Evolutionary conservation across 2,888 invertebrate genomes (phyloP).

Genomic region (Leptopilina myrica): DNA sequence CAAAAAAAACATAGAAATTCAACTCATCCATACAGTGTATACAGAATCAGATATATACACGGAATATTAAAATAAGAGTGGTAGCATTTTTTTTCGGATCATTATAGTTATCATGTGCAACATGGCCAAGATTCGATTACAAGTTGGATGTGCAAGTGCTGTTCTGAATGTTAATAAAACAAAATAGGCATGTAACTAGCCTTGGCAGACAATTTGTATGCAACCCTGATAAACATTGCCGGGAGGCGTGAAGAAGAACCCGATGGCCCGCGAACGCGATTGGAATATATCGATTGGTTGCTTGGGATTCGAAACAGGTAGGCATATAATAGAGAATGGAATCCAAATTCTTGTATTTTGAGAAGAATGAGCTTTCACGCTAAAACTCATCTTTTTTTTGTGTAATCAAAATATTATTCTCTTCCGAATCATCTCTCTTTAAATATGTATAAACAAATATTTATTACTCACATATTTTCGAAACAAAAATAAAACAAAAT

Average conservation of each 20-base stretch:
- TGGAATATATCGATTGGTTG: conserved; percentile 52
- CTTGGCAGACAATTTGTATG: conserved; percentile 31
- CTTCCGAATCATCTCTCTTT: neutral
- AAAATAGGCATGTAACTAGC: conserved; percentile 38
- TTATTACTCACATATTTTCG: neutral
- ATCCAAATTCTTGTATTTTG: conserved; percentile 38
- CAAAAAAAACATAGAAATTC: no score
- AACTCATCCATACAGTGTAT: neutral
- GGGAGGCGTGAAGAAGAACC: conserved; percentile 51
- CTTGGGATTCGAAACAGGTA: conserved; percentile 24
- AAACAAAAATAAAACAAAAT: neutral
- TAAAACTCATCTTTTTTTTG: neutral
- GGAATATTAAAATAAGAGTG: conserved; percentile 7
- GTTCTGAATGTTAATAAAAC: conserved; percentile 30
- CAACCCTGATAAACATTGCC: conserved; percentile 38
- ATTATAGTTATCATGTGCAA: conserved; percentile 38
- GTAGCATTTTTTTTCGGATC: conserved; percentile 3
- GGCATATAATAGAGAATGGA: conserved; percentile 38
- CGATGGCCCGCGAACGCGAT: conserved; percentile 51
- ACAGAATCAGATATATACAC: neutral
- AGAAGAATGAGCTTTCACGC: conserved; percentile 13
- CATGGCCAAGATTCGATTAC: conserved; percentile 39
- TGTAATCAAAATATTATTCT: conserved; percentile 6
- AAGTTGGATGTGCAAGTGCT: conserved; percentile 27
- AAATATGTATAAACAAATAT: neutral